A percentile compares a stretch with the other conserved stretches of the same genome.
Evolutionary conservation across 2,797 vertebrate species (phyloP).

Genomic region (Sebastes oblongus): DNA sequence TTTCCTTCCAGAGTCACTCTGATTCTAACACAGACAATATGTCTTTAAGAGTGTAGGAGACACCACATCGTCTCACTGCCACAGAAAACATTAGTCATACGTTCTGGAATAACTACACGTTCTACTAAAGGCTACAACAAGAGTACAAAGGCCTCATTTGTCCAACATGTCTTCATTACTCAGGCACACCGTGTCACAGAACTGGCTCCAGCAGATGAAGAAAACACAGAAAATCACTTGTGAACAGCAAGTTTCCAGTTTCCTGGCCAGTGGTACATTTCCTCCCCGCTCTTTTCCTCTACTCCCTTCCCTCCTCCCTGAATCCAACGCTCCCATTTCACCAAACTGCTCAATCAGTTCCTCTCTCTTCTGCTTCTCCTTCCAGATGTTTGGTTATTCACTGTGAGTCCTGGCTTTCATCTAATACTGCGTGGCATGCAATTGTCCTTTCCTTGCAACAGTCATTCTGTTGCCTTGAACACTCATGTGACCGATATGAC

Average conservation of each 20-base stretch:
- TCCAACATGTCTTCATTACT: background rate
- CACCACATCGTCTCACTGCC: background rate
- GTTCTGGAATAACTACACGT: background rate
- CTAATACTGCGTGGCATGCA: background rate
- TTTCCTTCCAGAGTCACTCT: background rate
- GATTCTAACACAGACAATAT: background rate
- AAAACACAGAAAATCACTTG: background rate
- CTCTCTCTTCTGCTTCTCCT: too few relatives aligned
- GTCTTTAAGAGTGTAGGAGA: background rate
- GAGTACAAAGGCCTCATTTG: constrained; percentile 7
- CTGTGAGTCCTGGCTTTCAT: background rate
- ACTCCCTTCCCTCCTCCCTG: background rate
- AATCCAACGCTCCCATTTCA: background rate
- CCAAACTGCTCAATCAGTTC: background rate
- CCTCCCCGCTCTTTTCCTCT: background rate
- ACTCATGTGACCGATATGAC: background rate
- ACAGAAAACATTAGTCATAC: background rate
- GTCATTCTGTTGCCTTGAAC: background rate
- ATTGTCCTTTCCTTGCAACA: background rate
- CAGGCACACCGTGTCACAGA: background rate
- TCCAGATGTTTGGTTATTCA: background rate
- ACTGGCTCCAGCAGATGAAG: background rate
- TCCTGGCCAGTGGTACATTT: background rate
- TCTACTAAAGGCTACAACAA: background rate
- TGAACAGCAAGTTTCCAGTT: constrained; percentile 21